A percentile compares a stretch with the other conserved stretches of the same genome.
Evolutionary conservation across 2,113 vertebrate species (phyloP).

Genomic region (Serinus canaria): DNA sequence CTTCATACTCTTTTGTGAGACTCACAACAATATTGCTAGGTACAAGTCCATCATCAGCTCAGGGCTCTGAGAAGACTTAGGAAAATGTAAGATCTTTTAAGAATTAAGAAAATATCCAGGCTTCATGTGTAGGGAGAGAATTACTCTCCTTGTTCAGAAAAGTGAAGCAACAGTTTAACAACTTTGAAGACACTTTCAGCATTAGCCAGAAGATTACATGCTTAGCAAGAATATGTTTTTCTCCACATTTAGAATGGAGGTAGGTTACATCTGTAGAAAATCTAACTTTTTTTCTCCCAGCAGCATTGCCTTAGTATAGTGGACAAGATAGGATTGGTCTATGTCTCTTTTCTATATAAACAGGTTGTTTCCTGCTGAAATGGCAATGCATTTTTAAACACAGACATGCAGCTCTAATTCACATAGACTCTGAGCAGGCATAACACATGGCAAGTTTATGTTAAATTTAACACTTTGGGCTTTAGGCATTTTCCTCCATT

Average conservation of each 20-base stretch:
- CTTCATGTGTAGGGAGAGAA: background rate
- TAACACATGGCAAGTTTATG: background rate
- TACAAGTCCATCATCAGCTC: background rate
- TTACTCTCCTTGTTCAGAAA: background rate
- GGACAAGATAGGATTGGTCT: background rate
- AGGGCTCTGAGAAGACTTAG: background rate
- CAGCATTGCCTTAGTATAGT: background rate
- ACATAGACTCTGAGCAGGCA: background rate
- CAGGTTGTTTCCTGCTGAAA: background rate
- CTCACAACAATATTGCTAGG: background rate
- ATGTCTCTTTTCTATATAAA: background rate
- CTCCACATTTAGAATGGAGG: background rate
- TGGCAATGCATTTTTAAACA: background rate
- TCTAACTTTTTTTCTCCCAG: background rate
- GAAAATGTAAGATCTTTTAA: background rate
- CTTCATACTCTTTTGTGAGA: background rate
- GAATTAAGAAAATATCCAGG: background rate
- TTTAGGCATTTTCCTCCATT: background rate
- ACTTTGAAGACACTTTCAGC: background rate
- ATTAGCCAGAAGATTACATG: background rate
- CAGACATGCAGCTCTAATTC: background rate
- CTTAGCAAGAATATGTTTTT: background rate
- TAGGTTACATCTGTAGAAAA: background rate
- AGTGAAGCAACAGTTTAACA: background rate
- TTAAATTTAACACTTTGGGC: background rate